Base-by-base conservation (phyloP, 2,113 vertebrate species). In the Blennius ocellaris region DNA sequence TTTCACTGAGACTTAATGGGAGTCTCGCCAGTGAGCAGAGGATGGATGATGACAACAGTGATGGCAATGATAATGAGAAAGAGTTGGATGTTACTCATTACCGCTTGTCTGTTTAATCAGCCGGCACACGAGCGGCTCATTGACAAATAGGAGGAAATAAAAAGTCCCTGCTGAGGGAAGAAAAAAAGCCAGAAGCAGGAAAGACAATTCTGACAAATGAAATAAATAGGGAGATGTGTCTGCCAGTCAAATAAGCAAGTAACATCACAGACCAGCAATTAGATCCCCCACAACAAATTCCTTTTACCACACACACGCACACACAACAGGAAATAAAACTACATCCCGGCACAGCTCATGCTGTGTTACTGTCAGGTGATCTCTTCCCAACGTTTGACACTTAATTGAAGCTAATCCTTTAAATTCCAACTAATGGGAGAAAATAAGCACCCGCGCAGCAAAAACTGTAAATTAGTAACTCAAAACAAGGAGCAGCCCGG, bases 31-130 rank as follows among this genome's bases (percentile, higher is more conserved):
- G 50, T 48, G 68, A 80, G 50, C 62, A 41, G 47, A 85, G 67
- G 63, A 73, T 11, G 40, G 64, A 70, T 80, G 54, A 77, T 47
- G 56, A 74, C 61, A 59, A 41, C 12, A 12, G 38, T 64, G 71
- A 78, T 61, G 69, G 69, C 60, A n/a, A 11, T 49, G 76, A 70
- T 61, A 76, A 78, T 58, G 70, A 76, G 69, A 49, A 39, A 36
- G 44, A 50, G 43, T 9, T 57, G 72, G 75, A 73, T 70, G 60
- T 52, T 70, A 67, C 72, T 77, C 59, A 64, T 69, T 76, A 69
- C 6, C 0, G 30, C 58, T 79, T 6, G 48, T 50, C 61, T 75
- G 74, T 80, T 74, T 69, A 81, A 83, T 77, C 66, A 83, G 72
- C 59, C 53, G 65, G 60, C 50, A 72, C 12, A 39, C 8, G 11